These are phyloP conservation scores for Crossaster papposus DNA, from an alignment of 53 echinoderm and acorn worm species.

Conservation along the genomic window DNA sequence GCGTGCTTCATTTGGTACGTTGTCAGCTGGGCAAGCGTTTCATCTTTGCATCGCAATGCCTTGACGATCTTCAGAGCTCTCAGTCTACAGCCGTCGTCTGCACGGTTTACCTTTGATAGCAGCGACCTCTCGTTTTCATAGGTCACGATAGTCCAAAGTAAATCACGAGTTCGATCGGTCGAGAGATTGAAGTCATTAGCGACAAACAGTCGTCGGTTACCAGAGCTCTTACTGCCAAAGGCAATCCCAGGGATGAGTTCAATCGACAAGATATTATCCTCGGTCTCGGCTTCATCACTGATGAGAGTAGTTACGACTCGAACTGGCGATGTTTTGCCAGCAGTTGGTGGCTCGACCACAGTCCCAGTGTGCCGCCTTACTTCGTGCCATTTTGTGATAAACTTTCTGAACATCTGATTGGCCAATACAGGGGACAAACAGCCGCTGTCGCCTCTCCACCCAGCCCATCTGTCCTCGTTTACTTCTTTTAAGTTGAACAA, in stretches of 20 bases:
- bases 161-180: neutral
- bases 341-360: neutral
- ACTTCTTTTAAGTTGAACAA: constrained; percentile 38
- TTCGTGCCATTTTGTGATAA: constrained; percentile 50
- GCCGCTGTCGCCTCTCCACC: constrained; percentile 43
- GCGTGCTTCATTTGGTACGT: constrained; percentile 67
- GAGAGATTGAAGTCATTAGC: constrained; percentile 38
- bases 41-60: constrained; percentile 41
- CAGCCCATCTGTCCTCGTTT: constrained; percentile 53
- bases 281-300: neutral
- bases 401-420: constrained; percentile 57
- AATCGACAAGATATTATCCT: neutral
- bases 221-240: constrained; percentile 40
- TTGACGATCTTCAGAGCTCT: constrained; percentile 54
- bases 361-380: constrained; percentile 21
- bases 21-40: constrained; percentile 34
- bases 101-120: constrained; percentile 45
- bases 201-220: constrained; percentile 11
- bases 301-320: constrained; percentile 13
- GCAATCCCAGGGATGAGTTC: constrained; percentile 53
- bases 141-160: constrained; percentile 30
- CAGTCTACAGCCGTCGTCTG: constrained; percentile 45
- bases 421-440: constrained; percentile 37
- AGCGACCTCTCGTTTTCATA: constrained; percentile 57
- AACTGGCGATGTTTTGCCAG: neutral